Evolutionary conservation across 2,888 invertebrate species (phyloP).

Genomic region (Drosophila paramelanica): DNA sequence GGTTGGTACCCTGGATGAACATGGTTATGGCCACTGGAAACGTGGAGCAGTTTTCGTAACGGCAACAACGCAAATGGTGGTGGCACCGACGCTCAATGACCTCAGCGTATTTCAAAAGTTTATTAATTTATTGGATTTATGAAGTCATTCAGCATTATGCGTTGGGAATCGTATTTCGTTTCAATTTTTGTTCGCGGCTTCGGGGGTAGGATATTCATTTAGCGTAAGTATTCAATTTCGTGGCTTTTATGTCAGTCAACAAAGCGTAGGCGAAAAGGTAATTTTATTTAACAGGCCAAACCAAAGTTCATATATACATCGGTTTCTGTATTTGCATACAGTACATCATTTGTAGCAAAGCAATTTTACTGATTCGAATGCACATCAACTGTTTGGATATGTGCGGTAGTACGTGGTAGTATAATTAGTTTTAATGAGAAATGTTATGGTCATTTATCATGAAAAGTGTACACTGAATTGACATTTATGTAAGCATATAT

Average conservation of each 20-base stretch:
- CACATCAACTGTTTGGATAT: neutral
- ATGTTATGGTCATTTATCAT: neutral
- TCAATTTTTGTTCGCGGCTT: conserved; percentile 28
- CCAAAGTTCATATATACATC: conserved; percentile 22
- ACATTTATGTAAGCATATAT: conserved; percentile 3
- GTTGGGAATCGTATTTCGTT: conserved; percentile 59
- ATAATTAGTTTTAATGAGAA: conserved; percentile 16
- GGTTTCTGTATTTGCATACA: conserved; percentile 43
- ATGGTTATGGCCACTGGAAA: conserved; percentile 22
- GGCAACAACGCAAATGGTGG: conserved; percentile 42
- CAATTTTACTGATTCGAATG: conserved; percentile 23
- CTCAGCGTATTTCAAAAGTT: conserved; percentile 80
- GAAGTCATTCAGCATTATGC: conserved; percentile 79
- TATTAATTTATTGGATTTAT: conserved; percentile 81
- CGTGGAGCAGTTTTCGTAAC: conserved; percentile 28
- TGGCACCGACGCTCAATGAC: conserved; percentile 64
- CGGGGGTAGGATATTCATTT: conserved; percentile 52
- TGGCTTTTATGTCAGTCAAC: conserved; percentile 39
- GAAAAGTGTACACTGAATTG: neutral
- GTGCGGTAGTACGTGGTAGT: neutral
- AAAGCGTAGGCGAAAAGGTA: conserved; percentile 54
- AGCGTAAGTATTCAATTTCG: conserved; percentile 74
- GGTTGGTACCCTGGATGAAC: conserved; percentile 53
- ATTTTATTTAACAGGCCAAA: conserved; percentile 70
- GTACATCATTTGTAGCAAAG: conserved; percentile 40